Percentiles rank a stretch among this genome's conserved stretches.
Conservation (phyloP, 2,113 vertebrate species). For the Hoplias malabaricus region DNA sequence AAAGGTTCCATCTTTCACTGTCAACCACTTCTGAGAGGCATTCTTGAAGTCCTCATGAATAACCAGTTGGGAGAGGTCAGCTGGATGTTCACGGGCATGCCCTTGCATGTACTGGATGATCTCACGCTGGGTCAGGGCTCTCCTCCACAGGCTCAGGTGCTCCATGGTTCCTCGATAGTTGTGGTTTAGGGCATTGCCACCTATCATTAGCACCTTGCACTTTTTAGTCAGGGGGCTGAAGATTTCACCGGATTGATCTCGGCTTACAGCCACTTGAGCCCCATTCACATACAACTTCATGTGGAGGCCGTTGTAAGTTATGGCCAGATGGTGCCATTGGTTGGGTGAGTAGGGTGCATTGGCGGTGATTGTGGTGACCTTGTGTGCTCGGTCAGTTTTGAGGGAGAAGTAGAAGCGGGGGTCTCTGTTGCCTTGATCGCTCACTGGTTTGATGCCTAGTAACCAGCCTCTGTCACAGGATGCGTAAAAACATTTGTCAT, state of each 20-base stretch:
- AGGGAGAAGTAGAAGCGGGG: slow-evolving; percentile 97
- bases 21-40: slow-evolving; percentile 85
- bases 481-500: slow-evolving; percentile 98
- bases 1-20: slow-evolving; percentile 87
- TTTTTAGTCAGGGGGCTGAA: slow-evolving; percentile 93
- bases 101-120: slow-evolving; percentile 84
- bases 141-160: slow-evolving; percentile 87
- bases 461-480: slow-evolving; percentile 96
- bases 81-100: slow-evolving; percentile 65
- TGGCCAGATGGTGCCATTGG: slow-evolving; percentile 88
- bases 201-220: slow-evolving; percentile 95
- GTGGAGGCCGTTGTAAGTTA: slow-evolving; percentile 86
- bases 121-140: slow-evolving; percentile 85
- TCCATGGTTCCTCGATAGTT: slow-evolving; percentile 91
- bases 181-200: slow-evolving; percentile 89
- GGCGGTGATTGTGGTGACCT: slow-evolving; percentile 87
- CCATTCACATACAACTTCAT: slow-evolving; percentile 94
- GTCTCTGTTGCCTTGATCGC: slow-evolving; percentile 90
- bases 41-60: slow-evolving; percentile 91
- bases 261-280: slow-evolving; percentile 90
- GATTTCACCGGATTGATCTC: slow-evolving; percentile 89
- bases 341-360: slow-evolving; percentile 88
- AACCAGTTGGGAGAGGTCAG: slow-evolving; percentile 85
- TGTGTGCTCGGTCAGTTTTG: slow-evolving; percentile 95
- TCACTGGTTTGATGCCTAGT: slow-evolving; percentile 90